Base-by-base conservation (phyloP, 1,140 invertebrate genomes). In the Papilio aristodemus region DNA sequence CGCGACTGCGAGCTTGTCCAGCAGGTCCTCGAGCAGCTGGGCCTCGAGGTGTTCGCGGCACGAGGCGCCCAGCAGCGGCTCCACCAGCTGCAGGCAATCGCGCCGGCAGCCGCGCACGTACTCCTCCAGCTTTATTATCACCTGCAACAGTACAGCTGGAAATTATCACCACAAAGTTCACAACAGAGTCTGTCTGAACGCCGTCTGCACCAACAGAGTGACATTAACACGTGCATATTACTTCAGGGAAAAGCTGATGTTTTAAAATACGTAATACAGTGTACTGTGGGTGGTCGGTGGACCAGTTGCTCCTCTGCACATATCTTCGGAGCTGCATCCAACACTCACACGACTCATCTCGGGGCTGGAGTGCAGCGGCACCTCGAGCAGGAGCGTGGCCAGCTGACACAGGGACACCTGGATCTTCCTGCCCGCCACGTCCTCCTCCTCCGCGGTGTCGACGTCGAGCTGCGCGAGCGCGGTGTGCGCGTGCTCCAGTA, bases 91-190 rank as follows among this genome's bases (percentile, higher is more conserved):
- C 50, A 83, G 25, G 27, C 78, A 80, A 37, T 85, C 83, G 17
- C 78, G 74, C 39, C 79, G 83, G 54, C 79, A 83, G 8, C 36
- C 70, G 0, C 85, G 82, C 0, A 82, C 14, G 71, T 80, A 82
- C 9, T 86, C 80, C 60, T 87, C 86, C 5, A 85, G 41, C 22
- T 83, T 85, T 14, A 77, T 70, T 75, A 81, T 72, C 9, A 81
- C 69, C 86, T 86, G 66, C 0, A 66, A 27, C 36, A 19, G 22
- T 19, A 41, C 9, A 19, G 5, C 17, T 19, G n/a, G 3, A 50
- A 50, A 10, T n/a, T 10, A 11, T 50, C 27, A n/a, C n/a, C n/a
- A n/a, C n/a, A n/a, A n/a, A 32, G 27, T 32, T 32, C 27, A 32
- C 27, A 32, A 6, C 6, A 6, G 2, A 2, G 2, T 32, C 27